Base-by-base conservation (phyloP, 2,888 invertebrate genomes). In the Epistrophe eligans region DNA sequence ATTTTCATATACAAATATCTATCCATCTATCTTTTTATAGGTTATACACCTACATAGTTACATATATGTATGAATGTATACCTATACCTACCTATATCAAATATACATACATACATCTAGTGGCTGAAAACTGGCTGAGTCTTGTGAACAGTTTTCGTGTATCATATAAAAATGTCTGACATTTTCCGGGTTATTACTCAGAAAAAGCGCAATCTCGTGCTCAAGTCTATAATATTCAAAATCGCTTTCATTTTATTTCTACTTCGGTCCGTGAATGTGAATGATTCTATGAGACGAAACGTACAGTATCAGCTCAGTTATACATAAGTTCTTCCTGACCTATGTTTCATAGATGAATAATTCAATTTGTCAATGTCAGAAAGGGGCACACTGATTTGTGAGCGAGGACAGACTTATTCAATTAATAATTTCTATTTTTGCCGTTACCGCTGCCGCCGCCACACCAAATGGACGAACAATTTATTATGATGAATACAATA, bases 301-400 rank as follows among this genome's bases (percentile, higher is more conserved):
- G n/a, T n/a, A 43, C n/a, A n/a, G n/a, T n/a, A n/a, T n/a, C n/a
- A n/a, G n/a, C n/a, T n/a, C n/a, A n/a, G n/a, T n/a, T 7, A n/a
- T 43, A 15, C 15, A 28, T 6, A 50, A 48, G 17, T 38, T 35
- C 50, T 50, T 35, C 35, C 67, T 67, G 50, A 67, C 67, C 50
- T 67, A 50, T 67, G 67, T 50, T 50, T 50, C 38, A 67, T 67
- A 50, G 50, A 67, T 72, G 72, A 82, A 66, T 77, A 58, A 82
- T 77, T 82, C 77, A 82, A 77, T 82, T 82, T 82, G 82, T 82
- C 82, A 77, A 77, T 82, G 82, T 77, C 82, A 77, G 58, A 77
- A 43, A 43, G 73, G 73, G 48, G 77, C 57, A 66, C 64, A 67
- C 73, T 71, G 77, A 58, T 77, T 70, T 77, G 77, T 58, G 77